Evolutionary conservation across 1,140 invertebrate species (phyloP), one percentile per base, ranked within the genome.

Genomic region (Aphelinus certus): DNA sequence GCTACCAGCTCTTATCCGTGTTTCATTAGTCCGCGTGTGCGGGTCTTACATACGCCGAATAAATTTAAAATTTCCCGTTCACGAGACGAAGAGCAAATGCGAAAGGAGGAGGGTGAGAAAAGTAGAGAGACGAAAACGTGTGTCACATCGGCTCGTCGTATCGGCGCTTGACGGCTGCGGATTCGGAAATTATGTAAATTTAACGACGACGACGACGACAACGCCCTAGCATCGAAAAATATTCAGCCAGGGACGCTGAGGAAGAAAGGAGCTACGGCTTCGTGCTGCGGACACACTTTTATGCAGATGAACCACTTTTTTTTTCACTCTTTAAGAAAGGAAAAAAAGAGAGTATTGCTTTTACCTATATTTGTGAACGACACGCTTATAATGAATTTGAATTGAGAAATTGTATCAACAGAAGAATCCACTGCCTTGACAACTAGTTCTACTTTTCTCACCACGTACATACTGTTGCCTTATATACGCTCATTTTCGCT

Each of bases 141-240:
- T 80, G 78, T 78, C 26, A 26, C 79, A 79, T 79, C 81, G 73
- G 73, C 77, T 80, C 79, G 71, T 79, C 79, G 81, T 78, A 80
- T 82, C 81, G 79, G 56, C 45, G 46, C 7, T 80, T 73, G 76
- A 61, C 76, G 73, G 78, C 77, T 78, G 78, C 78, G 79, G 79
- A 85, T 85, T 85, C 76, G 79, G 80, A 84, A 85, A 85, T 85
- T 85, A 85, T 85, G 84, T 81, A 86, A 85, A 86, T 85, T 77
- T 78, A 75, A 79, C 69, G 79, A 76, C 77, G 77, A 60, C 60
- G 70, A 61, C 58, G 64, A 4, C 51, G 4, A 9, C 51, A 53
- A 53, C 4, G 51, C 51, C 4, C 51, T 26, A 76, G 78, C 79
- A 79, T 84, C 79, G 71, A 78, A 68, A 83, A 83, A 80, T 83